Base-by-base conservation (phyloP, 1,140 invertebrate genomes). In the Oedothorax gibbosus region DNA sequence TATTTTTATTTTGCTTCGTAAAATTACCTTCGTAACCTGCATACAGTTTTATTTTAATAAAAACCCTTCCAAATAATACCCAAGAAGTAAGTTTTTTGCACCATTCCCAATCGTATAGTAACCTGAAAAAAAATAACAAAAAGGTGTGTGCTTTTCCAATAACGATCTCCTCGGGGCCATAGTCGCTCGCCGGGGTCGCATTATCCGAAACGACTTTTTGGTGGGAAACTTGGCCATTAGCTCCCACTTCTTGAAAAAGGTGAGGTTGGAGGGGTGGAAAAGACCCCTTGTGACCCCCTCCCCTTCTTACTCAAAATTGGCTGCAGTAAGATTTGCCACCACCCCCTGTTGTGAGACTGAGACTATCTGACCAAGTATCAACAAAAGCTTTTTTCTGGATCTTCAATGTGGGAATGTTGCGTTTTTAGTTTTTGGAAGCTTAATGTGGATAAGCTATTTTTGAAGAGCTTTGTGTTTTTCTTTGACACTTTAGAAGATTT, bases 181-280 rank as follows among this genome's bases (percentile, higher is more conserved):
- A 53, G 56, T 14, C 11, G 21, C 75, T 56, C 75, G 54, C 9
- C 50, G 75, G 75, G 75, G 53, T 54, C n/a, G 12, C 51, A 77
- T 77, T 77, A 65, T 65, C 49, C 21, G 60, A 49, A 77, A 77
- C 49, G 57, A 60, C 53, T 64, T 65, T 68, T 77, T 60, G 54
- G 60, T 77, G 75, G 75, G 75, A 77, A 77, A 77, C 57, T 64
- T 51, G 75, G 60, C 75, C 75, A 65, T 77, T 77, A 77, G 60
- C 56, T 56, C 60, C 75, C 60, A 77, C 65, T 77, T 75, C 20
- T 35, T 35, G 54, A 35, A 0, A 11, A 10, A 18, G 71, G 71
- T n/a, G 53, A 21, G 9, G 51, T 10, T 35, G 8, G 18, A 57
- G 9, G 20, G 72, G 53, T n/a, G 53, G 69, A 6, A 14, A 35